Percentiles rank a stretch among this genome's conserved stretches.
phyloP scores from a whole-genome alignment of 2,888 invertebrate genomes.

The Notodonta ziczac region DNA sequence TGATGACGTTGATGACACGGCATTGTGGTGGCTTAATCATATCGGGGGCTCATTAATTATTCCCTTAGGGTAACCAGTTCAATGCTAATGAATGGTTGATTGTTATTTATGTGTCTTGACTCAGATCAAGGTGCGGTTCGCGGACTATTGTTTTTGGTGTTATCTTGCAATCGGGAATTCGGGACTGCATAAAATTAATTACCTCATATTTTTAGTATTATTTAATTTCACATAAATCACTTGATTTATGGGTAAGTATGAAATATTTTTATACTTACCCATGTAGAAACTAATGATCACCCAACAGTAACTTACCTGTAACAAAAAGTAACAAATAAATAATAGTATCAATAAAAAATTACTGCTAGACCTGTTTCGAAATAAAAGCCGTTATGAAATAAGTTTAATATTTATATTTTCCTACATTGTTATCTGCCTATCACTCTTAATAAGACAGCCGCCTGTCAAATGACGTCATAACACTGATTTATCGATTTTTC shows the following conservation, averaged over 20 bases:
- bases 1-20: slow-evolving; percentile 66
- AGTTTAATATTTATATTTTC: no score
- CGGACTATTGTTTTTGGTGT: slow-evolving; percentile 21
- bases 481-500: background rate
- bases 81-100: slow-evolving; percentile 58
- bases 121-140: slow-evolving; percentile 15
- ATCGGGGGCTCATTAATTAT: slow-evolving; percentile 76
- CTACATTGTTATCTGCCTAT: background rate
- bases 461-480: background rate
- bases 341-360: background rate
- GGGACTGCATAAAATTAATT: no score
- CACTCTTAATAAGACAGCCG: background rate
- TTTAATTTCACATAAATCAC: no score
- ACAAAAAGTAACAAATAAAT: slow-evolving; percentile 16
- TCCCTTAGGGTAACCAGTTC: slow-evolving; percentile 58
- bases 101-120: slow-evolving; percentile 39
- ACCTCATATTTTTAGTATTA: no score
- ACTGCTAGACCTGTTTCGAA: no score
- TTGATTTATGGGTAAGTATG: no score
- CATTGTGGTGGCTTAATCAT: slow-evolving; percentile 77
- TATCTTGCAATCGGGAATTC: slow-evolving; percentile 11
- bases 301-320: slow-evolving; percentile 33
- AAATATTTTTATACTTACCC: background rate
- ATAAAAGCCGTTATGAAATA: no score
- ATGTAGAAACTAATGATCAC: background rate